Percentiles rank a stretch among this genome's conserved stretches.
Evolutionary conservation across 2,797 vertebrate species (phyloP).

Genomic region (Capromys pilorides): DNA sequence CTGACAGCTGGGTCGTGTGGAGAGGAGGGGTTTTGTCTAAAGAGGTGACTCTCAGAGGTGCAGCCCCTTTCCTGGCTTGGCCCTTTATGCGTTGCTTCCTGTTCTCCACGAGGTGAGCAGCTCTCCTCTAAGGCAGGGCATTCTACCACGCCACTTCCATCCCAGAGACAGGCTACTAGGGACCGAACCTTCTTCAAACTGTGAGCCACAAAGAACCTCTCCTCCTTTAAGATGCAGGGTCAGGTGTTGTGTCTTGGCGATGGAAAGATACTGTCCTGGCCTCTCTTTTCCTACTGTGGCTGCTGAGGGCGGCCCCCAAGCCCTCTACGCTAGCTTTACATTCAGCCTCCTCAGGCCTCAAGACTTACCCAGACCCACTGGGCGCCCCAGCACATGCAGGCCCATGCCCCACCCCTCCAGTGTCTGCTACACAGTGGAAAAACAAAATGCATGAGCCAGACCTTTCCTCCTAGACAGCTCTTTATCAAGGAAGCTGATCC

Average conservation of each 20-base stretch:
- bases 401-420: not conserved
- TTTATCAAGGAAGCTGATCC: not conserved
- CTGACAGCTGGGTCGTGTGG: not conserved
- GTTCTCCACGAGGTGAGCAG: not conserved
- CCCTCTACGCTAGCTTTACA: not conserved
- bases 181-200: not conserved
- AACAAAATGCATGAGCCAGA: not conserved
- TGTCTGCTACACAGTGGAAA: not conserved
- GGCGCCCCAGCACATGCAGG: not conserved
- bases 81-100: not conserved
- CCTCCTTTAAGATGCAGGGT: not conserved
- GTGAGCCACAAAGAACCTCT: not conserved
- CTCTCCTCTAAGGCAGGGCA: not conserved
- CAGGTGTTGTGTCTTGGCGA: not conserved
- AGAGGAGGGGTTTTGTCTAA: not conserved
- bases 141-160: not conserved
- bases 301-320: not conserved
- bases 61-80: not conserved
- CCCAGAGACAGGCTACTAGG: not conserved
- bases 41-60: not conserved
- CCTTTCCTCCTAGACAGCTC: not conserved
- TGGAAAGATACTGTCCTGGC: not conserved
- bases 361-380: fast-evolving
- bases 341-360: not conserved
- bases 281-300: too few relatives aligned